Evolutionary conservation across 2,113 vertebrate species (phyloP).

Genomic region (Suricata suricatta): DNA sequence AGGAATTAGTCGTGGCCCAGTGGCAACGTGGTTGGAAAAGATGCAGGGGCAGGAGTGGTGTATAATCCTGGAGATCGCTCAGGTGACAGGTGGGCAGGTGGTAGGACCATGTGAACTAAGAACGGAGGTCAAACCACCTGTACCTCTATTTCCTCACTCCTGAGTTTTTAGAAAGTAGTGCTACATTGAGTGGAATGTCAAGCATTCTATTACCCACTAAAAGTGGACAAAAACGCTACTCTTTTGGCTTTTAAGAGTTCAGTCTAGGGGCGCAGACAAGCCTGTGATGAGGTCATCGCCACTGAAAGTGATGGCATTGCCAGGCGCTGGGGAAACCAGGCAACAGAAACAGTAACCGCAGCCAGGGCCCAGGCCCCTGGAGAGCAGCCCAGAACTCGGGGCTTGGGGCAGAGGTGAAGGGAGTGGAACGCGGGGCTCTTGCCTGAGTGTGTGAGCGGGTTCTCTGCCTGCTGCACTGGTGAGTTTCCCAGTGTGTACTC

Average conservation of each 20-base stretch:
- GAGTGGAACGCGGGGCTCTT: not conserved
- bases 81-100: not conserved
- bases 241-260: not conserved
- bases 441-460: not conserved
- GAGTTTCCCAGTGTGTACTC: not conserved
- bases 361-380: not conserved
- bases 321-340: not conserved
- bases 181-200: not conserved
- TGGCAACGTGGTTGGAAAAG: not conserved
- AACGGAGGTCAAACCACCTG: not conserved
- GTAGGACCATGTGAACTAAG: not conserved
- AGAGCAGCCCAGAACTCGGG: not conserved
- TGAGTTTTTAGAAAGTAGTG: not conserved
- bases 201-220: not conserved
- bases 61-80: not conserved
- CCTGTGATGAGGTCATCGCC: not conserved
- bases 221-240: not conserved
- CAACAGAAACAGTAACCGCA: not conserved
- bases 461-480: not conserved
- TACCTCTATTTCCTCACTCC: not conserved
- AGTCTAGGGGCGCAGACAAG: not conserved
- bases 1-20: not conserved
- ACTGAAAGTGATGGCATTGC: not conserved
- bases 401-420: fast-evolving
- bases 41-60: fast-evolving